phyloP scores from a whole-genome alignment of 1,140 invertebrate species.

The Trachymyrmex septentrionalis region DNA sequence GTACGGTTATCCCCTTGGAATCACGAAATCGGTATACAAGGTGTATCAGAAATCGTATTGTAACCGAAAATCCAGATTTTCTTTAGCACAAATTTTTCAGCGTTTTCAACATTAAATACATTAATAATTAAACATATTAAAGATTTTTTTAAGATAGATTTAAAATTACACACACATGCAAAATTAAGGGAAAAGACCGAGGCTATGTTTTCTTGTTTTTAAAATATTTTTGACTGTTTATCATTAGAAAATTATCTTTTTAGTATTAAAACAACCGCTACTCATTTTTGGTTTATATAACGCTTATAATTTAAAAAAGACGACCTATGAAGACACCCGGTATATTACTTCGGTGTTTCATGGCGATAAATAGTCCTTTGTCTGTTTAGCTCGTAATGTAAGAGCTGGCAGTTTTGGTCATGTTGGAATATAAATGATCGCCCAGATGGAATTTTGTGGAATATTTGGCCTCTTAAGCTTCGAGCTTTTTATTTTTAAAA shows the following conservation, averaged over 20 bases:
- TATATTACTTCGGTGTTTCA: background rate
- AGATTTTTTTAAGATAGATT: background rate
- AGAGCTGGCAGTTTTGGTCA: background rate
- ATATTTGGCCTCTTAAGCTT: background rate
- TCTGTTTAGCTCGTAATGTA: constrained; percentile 17
- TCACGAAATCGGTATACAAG: constrained; percentile 56
- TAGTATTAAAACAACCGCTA: background rate
- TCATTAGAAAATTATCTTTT: background rate
- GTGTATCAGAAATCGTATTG: constrained; percentile 14
- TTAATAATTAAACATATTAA: background rate
- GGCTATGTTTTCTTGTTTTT: background rate
- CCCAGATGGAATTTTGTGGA: constrained; percentile 34
- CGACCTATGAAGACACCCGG: background rate
- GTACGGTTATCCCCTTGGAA: constrained; percentile 54
- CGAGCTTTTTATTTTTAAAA: background rate
- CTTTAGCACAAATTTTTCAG: background rate
- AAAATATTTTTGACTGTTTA: background rate
- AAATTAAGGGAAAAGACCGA: no score
- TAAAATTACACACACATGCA: background rate
- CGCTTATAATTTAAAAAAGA: background rate
- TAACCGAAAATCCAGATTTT: background rate
- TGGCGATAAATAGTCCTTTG: constrained; percentile 70
- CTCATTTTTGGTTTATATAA: background rate
- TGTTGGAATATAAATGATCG: constrained; percentile 7
- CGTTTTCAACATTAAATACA: background rate